Percentiles rank a stretch among this genome's conserved stretches.
These are phyloP conservation scores for Peromyscus polionotus DNA, from an alignment of 2,113 vertebrate species.

Conservation along the genomic window DNA sequence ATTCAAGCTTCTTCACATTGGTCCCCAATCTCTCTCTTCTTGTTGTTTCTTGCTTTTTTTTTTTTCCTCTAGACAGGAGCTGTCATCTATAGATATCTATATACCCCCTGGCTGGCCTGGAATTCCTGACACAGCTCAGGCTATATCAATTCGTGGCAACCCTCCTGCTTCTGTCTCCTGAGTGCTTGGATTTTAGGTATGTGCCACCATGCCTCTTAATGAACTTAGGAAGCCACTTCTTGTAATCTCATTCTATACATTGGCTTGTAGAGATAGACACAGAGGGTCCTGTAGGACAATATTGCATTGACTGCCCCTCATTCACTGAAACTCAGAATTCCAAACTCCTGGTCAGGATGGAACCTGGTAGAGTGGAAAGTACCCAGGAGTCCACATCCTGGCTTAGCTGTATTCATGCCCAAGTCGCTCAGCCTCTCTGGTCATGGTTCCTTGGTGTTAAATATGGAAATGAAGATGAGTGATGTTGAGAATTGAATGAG, in stretches of 20 bases:
- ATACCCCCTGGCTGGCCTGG: background rate
- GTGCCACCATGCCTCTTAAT: background rate
- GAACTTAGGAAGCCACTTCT: background rate
- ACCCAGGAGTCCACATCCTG: background rate
- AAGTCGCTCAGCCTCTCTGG: background rate
- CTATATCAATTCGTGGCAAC: background rate
- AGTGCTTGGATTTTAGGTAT: background rate
- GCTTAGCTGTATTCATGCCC: background rate
- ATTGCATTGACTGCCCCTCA: background rate
- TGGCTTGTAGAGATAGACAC: background rate
- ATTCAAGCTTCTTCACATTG: background rate
- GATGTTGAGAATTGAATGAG: background rate
- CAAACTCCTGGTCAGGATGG: background rate
- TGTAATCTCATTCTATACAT: slow-evolving; percentile 9
- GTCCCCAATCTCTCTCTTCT: background rate
- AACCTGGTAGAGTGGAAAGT: background rate
- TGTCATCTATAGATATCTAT: background rate
- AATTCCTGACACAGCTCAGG: background rate
- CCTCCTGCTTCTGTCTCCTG: background rate
- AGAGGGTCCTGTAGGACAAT: background rate
- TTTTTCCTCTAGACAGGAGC: background rate
- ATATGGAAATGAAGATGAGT: background rate
- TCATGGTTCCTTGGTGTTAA: background rate
- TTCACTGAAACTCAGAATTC: slow-evolving; percentile 4
- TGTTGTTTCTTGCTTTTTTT: background rate